These are phyloP conservation scores for Drosophila equinoxialis DNA, from an alignment of 1,140 invertebrate species.

Conservation along the genomic window DNA sequence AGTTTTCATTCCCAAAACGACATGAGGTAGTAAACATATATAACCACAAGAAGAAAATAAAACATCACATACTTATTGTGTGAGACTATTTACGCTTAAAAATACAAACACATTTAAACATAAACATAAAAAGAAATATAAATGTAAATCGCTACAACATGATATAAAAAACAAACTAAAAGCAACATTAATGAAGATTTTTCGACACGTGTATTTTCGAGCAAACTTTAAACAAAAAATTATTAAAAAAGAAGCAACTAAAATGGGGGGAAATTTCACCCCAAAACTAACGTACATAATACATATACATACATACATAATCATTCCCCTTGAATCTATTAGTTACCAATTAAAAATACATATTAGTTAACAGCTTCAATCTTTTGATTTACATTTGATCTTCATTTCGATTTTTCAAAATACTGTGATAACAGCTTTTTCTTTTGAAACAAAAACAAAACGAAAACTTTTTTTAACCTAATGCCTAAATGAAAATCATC, in stretches of 20 bases:
- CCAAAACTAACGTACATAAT: neutral
- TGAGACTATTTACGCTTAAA: slow-evolving; percentile 70
- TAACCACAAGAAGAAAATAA: neutral
- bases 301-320: neutral
- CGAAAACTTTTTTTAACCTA: neutral
- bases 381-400: neutral
- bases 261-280: neutral
- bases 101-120: slow-evolving; percentile 29
- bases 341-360: neutral
- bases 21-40: slow-evolving; percentile 15
- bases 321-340: slow-evolving; percentile 4
- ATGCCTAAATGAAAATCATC: slow-evolving; percentile 33
- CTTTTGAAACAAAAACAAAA: slow-evolving; percentile 33
- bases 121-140: neutral
- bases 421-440: slow-evolving; percentile 78
- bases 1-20: neutral
- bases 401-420: slow-evolving; percentile 51
- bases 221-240: slow-evolving; percentile 54
- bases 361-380: slow-evolving; percentile 5
- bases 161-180: neutral
- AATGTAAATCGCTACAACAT: slow-evolving; percentile 32
- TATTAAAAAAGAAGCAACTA: slow-evolving; percentile 31
- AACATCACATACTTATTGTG: slow-evolving; percentile 54
- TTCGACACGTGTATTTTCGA: slow-evolving; percentile 78
- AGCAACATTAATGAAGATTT: slow-evolving; percentile 51